Evolutionary conservation across 2,113 vertebrate genomes (phyloP).

Genomic region (Nothoprocta pentlandii): DNA sequence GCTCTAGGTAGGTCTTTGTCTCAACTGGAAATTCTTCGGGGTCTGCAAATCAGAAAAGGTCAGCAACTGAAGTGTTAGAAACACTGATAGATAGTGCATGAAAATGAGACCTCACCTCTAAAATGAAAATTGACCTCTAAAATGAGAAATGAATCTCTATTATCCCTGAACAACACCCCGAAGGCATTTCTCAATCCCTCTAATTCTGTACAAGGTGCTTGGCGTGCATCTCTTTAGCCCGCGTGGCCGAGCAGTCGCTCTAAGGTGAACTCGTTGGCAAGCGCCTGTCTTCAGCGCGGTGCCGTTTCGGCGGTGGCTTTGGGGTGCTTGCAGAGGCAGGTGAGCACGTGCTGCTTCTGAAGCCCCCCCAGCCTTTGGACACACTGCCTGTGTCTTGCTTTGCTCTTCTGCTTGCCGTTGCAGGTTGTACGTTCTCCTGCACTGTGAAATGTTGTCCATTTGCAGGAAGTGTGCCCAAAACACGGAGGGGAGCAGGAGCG

Average conservation of each 20-base stretch:
- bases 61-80: conserved; percentile 28
- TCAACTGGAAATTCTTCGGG: conserved; percentile 56
- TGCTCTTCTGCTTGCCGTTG: not conserved
- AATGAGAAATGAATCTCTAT: conserved; percentile 36
- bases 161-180: conserved; percentile 29
- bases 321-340: not conserved
- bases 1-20: conserved; percentile 51
- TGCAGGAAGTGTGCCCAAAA: not conserved
- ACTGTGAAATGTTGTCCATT: not conserved
- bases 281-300: not conserved
- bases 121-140: conserved; percentile 56
- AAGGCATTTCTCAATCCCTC: conserved; percentile 28
- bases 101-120: conserved; percentile 59
- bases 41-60: conserved; percentile 63
- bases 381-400: accelerated
- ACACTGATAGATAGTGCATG: conserved; percentile 63
- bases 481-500: not conserved
- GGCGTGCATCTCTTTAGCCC: not conserved
- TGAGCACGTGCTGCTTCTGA: accelerated
- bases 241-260: not conserved
- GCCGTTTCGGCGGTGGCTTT: not conserved
- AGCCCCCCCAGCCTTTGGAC: not conserved
- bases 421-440: not conserved
- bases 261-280: accelerated
- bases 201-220: not conserved